Conservation (phyloP, 2,888 invertebrate genomes). For the Stenodera caucasica region DNA sequence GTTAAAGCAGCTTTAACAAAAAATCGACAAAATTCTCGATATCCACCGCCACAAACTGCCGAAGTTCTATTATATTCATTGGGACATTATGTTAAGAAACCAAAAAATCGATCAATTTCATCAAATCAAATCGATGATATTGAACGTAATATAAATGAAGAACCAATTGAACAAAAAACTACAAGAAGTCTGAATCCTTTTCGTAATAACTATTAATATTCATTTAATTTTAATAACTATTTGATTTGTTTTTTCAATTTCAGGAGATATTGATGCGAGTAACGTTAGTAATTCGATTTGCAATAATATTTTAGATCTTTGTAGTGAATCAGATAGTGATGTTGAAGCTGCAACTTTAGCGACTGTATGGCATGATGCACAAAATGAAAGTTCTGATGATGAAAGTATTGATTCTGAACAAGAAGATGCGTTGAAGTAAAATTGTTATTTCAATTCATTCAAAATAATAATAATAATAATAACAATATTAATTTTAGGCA, state of each 20-base stretch:
- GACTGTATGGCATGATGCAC: constrained; percentile 66
- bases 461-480: too few relatives aligned
- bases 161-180: constrained; percentile 56
- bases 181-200: constrained; percentile 61
- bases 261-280: constrained; percentile 60
- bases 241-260: constrained; percentile 35
- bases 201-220: constrained; percentile 53
- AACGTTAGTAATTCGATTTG: constrained; percentile 58
- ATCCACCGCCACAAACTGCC: constrained; percentile 66
- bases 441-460: not conserved
- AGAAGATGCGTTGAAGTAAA: constrained; percentile 74
- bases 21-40: constrained; percentile 64
- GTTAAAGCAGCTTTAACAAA: constrained; percentile 66
- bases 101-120: constrained; percentile 42
- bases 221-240: constrained; percentile 15
- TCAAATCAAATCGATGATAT: constrained; percentile 46
- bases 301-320: constrained; percentile 67
- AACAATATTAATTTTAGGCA: constrained; percentile 61
- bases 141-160: constrained; percentile 50
- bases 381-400: constrained; percentile 72
- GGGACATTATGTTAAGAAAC: constrained; percentile 63
- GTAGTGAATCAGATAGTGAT: constrained; percentile 75
- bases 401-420: constrained; percentile 77
- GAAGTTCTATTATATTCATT: constrained; percentile 68
- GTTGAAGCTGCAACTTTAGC: constrained; percentile 66